Evolutionary conservation across 1,140 invertebrate genomes (phyloP), one percentile per base, ranked within the genome.

Genomic region (Papilio xuthus): DNA sequence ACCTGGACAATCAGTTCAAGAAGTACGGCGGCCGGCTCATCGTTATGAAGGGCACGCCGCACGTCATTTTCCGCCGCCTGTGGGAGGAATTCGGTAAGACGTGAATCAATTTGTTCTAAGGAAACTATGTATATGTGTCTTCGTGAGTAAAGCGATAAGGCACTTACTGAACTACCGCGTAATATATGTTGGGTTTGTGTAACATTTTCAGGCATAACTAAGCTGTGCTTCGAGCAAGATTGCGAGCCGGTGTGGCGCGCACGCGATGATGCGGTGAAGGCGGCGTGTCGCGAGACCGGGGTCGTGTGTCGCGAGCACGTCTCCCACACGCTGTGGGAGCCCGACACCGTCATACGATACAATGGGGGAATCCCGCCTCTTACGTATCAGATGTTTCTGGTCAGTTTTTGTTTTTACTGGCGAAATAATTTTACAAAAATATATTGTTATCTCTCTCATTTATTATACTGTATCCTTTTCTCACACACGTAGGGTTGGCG

Each of bases 241-340:
- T 96, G 96, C 83, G 96, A 97, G 89, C 96, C 96, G 0, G 95
- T 96, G 70, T 97, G 96, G 96, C 94, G 94, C 2, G 83, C 92
- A 1, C 91, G 96, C 42, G 96, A 97, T 89, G 92, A 95, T n/a
- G 81, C 86, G 7, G 95, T 96, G 0, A 95, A 95, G 76, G 79
- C 87, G 18, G 85, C 96, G 8, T 97, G 96, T 81, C 81, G 89
- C 1, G 92, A 96, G 76, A 88, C 94, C 32, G 94, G 94, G 56
- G 94, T 97, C 1, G 86, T 94, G 75, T 95, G 94, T 28, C 90
- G 94, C 23, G 96, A 96, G 81, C 94, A 94, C 84, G 95, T 96
- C 1, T 96, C 96, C 0, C 97, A 97, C 84, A 97, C 97, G 0
- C 91, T 97, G 10, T 97, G 96, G 95, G 95, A 96, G 84, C 95